Evolutionary conservation across 2,113 vertebrate genomes (phyloP).

Genomic region (Morphnarchus princeps): DNA sequence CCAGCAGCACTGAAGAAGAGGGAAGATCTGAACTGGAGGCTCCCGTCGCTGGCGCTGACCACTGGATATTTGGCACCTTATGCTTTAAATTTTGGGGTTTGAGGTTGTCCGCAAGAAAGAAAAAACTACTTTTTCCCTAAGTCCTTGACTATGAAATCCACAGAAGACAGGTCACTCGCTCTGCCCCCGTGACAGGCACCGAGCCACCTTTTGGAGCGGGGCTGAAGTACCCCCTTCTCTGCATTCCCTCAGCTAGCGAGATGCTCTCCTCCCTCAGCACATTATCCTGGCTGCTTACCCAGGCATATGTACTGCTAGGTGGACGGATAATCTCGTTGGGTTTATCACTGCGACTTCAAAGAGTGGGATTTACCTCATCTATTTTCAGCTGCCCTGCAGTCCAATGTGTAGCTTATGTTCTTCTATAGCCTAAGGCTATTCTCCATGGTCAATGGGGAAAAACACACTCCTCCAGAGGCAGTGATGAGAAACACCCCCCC

Average conservation of each 20-base stretch:
- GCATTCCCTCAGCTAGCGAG: fast-evolving
- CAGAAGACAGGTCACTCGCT: background rate
- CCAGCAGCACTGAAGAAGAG: background rate
- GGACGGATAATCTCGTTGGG: background rate
- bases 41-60: fast-evolving
- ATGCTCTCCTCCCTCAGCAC: background rate
- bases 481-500: background rate
- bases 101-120: background rate
- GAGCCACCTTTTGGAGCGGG: background rate
- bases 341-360: background rate
- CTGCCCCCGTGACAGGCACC: background rate
- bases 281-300: background rate
- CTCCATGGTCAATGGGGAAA: background rate
- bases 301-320: background rate
- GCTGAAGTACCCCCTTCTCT: background rate
- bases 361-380: background rate
- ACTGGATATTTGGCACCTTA: background rate
- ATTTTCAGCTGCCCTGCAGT: background rate
- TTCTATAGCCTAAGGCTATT: background rate
- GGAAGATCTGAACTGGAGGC: background rate
- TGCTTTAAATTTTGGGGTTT: background rate
- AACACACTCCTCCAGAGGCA: background rate
- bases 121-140: background rate
- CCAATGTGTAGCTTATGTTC: background rate
- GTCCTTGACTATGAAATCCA: background rate